A percentile compares a stretch with the other conserved stretches of the same genome.
These are phyloP conservation scores for Anguilla marmorata DNA, from an alignment of 2,797 vertebrate species.

Conservation along the genomic window DNA sequence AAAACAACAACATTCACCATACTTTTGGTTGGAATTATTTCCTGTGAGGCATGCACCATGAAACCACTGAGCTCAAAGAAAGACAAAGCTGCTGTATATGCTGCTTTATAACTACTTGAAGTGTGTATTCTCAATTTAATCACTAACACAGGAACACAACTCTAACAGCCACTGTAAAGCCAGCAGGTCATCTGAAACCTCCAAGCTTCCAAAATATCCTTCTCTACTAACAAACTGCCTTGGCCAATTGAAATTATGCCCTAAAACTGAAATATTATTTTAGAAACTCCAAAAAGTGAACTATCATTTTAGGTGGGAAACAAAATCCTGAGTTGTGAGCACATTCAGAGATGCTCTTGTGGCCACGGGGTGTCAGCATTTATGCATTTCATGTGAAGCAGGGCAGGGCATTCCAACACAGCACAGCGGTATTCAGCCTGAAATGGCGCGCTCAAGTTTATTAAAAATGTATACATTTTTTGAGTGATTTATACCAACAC, in stretches of 20 bases:
- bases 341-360: background rate
- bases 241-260: background rate
- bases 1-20: no score
- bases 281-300: background rate
- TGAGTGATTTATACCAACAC: background rate
- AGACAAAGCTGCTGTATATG: background rate
- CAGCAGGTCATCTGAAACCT: background rate
- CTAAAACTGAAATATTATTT: background rate
- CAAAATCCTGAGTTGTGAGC: background rate
- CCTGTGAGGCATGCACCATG: background rate
- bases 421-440: no score
- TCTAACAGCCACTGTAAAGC: background rate
- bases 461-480: background rate
- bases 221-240: background rate
- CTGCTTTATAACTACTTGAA: background rate
- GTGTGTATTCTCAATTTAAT: background rate
- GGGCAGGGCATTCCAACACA: background rate
- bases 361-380: slow-evolving; percentile 7
- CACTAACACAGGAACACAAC: background rate
- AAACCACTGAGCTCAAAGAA: background rate
- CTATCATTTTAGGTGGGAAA: background rate
- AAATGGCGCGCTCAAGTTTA: background rate
- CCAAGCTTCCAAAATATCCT: background rate
- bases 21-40: background rate
- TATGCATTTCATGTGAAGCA: background rate